These are phyloP conservation scores for Poeciliopsis paucimaculata DNA, from an alignment of 2,797 vertebrate genomes.

Conservation along the genomic window DNA sequence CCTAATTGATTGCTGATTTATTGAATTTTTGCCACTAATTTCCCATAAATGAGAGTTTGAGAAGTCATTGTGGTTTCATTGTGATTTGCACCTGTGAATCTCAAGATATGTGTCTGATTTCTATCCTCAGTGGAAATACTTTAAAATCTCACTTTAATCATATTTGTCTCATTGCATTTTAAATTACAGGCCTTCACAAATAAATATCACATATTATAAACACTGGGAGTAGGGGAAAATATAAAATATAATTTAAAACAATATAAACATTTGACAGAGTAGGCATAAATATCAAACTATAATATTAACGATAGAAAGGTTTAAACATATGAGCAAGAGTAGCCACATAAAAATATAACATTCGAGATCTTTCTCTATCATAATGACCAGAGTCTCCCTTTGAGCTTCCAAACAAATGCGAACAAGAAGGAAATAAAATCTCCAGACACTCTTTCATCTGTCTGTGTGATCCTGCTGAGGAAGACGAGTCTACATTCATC, in stretches of 20 bases:
- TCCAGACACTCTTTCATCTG: slow-evolving; percentile 45
- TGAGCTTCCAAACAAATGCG: slow-evolving; percentile 35
- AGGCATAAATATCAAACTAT: slow-evolving; percentile 74
- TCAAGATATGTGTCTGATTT: slow-evolving; percentile 37
- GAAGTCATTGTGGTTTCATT: slow-evolving; percentile 35
- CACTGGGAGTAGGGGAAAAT: slow-evolving; percentile 49
- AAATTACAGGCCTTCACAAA: slow-evolving; percentile 56
- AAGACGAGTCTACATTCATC: slow-evolving; percentile 84
- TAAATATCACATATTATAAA: slow-evolving; percentile 61
- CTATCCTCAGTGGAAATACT: slow-evolving; percentile 47
- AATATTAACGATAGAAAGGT: slow-evolving; percentile 53
- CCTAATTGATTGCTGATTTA: background rate
- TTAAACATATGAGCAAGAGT: slow-evolving; percentile 62
- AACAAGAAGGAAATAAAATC: slow-evolving; percentile 42
- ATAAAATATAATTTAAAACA: slow-evolving; percentile 61
- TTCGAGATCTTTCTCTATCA: slow-evolving; percentile 67
- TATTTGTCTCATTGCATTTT: slow-evolving; percentile 32
- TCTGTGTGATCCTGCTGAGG: slow-evolving; percentile 74
- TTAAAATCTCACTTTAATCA: slow-evolving; percentile 26
- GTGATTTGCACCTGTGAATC: slow-evolving; percentile 44
- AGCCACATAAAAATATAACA: slow-evolving; percentile 67
- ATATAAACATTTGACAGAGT: slow-evolving; percentile 66
- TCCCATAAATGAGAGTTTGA: background rate
- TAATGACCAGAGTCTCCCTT: slow-evolving; percentile 62
- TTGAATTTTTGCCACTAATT: background rate